A percentile compares a stretch with the other conserved stretches of the same genome.
Evolutionary conservation across 2,113 vertebrate species (phyloP).

Genomic region (western clawed frog (Xenopus tropicalis)): DNA sequence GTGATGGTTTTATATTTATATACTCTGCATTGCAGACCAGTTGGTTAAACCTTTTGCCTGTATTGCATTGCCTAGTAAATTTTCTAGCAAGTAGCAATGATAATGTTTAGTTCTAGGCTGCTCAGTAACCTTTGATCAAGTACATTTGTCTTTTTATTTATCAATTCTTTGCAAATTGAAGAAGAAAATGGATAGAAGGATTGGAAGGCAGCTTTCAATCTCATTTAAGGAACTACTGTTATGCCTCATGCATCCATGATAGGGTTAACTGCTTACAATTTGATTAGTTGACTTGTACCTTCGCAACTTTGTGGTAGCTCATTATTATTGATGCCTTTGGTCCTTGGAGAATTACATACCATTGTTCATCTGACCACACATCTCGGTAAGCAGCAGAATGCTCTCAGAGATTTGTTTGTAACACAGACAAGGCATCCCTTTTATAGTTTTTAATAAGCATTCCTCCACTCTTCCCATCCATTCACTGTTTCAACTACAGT

Average conservation of each 20-base stretch:
- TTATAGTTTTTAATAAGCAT: not conserved
- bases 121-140: too few species aligned
- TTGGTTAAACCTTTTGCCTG: not conserved
- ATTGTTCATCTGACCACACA: constrained; percentile 4
- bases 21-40: too few species aligned
- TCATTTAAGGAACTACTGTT: too few species aligned
- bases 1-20: too few species aligned
- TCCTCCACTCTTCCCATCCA: constrained; percentile 39
- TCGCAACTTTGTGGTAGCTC: not conserved
- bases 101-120: too few species aligned
- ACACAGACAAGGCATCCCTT: not conserved
- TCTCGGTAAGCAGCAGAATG: not conserved
- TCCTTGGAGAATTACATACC: not conserved
- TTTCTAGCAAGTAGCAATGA: too few species aligned
- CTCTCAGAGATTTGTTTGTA: not conserved
- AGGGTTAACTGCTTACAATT: not conserved
- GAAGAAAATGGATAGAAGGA: too few species aligned
- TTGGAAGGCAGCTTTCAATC: too few species aligned
- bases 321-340: not conserved
- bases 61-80: too few species aligned
- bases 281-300: not conserved
- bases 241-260: not conserved
- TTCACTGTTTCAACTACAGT: constrained; percentile 54
- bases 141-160: too few species aligned
- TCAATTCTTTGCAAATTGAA: too few species aligned